Percentiles rank a stretch among this genome's conserved stretches.
These are phyloP conservation scores for Aplocera efformata DNA, from an alignment of 2,888 invertebrate species.

Conservation along the genomic window DNA sequence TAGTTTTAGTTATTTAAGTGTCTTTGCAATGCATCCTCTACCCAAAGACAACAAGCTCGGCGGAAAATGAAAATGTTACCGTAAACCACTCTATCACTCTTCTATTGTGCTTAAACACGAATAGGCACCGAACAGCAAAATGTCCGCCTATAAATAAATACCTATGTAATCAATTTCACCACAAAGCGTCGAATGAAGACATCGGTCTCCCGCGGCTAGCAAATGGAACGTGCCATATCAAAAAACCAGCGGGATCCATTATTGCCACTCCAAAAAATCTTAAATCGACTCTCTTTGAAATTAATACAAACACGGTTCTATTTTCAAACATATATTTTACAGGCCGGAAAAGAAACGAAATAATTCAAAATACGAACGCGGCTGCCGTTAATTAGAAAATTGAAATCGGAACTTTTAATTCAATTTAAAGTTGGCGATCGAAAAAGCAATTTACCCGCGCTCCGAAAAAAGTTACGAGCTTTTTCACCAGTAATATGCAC, in stretches of 20 bases:
- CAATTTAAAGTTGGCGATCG: conserved; percentile 30
- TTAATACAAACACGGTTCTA: conserved; percentile 25
- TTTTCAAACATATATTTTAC: too few relatives aligned
- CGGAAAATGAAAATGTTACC: too few relatives aligned
- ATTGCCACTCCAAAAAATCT: conserved; percentile 46
- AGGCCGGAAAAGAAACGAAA: too few relatives aligned
- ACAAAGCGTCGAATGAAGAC: conserved; percentile 58
- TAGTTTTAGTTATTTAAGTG: too few relatives aligned
- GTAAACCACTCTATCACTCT: too few relatives aligned
- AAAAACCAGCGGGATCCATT: conserved; percentile 56
- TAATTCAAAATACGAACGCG: conserved; percentile 23
- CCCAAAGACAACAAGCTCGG: too few relatives aligned
- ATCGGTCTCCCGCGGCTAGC: conserved; percentile 57
- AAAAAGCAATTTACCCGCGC: conserved; percentile 29
- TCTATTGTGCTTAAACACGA: too few relatives aligned
- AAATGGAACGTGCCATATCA: conserved; percentile 52
- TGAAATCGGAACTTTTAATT: conserved; percentile 27
- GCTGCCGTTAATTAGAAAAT: conserved; percentile 27
- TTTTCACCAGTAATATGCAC: conserved; percentile 31
- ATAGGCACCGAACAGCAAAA: conserved; percentile 7
- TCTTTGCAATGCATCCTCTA: too few relatives aligned
- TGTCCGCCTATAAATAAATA: conserved; percentile 17
- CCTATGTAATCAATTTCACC: conserved; percentile 33
- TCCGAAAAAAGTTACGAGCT: conserved; percentile 29
- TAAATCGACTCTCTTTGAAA: conserved; percentile 50